These are phyloP conservation scores for Drosophila dives DNA, from an alignment of 2,888 invertebrate species.

Conservation along the genomic window DNA sequence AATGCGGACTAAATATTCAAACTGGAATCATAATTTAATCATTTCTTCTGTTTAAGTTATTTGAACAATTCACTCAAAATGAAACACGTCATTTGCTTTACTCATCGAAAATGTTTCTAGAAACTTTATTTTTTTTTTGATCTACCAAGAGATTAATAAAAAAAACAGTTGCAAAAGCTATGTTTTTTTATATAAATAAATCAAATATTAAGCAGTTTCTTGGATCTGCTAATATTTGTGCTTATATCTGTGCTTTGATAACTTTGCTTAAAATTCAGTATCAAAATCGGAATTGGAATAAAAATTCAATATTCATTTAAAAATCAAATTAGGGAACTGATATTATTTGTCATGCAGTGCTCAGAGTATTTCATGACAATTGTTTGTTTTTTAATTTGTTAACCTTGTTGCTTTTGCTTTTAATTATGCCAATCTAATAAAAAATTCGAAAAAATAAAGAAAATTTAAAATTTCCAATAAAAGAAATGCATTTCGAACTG, in stretches of 20 bases:
- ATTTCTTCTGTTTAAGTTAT: not conserved
- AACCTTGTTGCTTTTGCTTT: not conserved
- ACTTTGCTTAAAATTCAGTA: not conserved
- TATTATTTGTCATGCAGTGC: not conserved
- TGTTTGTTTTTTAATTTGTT: not conserved
- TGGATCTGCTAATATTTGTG: not conserved
- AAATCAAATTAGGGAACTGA: not conserved
- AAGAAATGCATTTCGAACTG: slow-evolving; percentile 33
- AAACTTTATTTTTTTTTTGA: not conserved
- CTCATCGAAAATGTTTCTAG: not conserved
- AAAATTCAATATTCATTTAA: not conserved
- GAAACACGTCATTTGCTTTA: not conserved
- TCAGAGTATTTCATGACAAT: not conserved
- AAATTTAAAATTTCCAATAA: slow-evolving; percentile 17
- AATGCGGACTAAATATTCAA: not conserved
- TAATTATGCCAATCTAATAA: slow-evolving; percentile 35
- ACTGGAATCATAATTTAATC: not conserved
- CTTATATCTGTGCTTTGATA: not conserved
- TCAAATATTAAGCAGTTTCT: not conserved
- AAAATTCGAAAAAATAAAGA: slow-evolving; percentile 3
- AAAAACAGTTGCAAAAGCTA: too few species aligned
- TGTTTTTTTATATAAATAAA: not conserved
- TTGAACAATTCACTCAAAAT: too few species aligned
- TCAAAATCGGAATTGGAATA: not conserved
- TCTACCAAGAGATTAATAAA: not conserved